A percentile compares a stretch with the other conserved stretches of the same genome.
Evolutionary conservation across 2,113 vertebrate genomes (phyloP).

Genomic region (Hemiscyllium ocellatum): DNA sequence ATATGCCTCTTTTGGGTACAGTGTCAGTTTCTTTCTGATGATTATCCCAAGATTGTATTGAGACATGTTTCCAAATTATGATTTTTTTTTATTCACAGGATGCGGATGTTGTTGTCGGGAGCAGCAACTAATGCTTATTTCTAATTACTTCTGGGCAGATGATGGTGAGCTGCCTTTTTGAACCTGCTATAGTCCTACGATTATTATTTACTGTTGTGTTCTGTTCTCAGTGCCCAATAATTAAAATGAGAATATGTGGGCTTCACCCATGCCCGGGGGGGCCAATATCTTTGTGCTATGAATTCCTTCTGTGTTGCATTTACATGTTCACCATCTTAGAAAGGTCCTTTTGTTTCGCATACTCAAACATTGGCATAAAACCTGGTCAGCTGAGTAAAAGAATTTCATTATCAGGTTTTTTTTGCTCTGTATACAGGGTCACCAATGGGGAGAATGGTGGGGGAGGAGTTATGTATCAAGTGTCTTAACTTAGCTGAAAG

Average conservation of each 20-base stretch:
- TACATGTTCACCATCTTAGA: neutral
- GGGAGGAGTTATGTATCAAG: neutral
- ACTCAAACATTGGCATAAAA: neutral
- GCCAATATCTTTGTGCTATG: neutral
- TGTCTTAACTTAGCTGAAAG: neutral
- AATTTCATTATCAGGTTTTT: neutral
- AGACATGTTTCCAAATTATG: neutral
- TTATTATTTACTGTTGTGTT: neutral
- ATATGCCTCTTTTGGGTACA: neutral
- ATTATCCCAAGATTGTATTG: neutral
- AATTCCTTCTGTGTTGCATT: neutral
- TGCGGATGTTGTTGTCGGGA: too few species aligned
- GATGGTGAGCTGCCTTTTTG: too few species aligned
- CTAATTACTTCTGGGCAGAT: too few species aligned
- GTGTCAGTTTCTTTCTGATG: neutral
- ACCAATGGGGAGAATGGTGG: neutral
- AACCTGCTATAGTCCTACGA: too few species aligned
- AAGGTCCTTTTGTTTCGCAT: neutral
- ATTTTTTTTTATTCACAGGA: too few species aligned
- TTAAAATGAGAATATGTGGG: neutral
- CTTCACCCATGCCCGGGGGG: neutral
- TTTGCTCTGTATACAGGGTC: neutral
- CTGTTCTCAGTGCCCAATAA: neutral
- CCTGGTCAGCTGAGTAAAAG: conserved; percentile 8
- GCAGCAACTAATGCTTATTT: too few species aligned